Evolutionary conservation across 2,888 invertebrate genomes (phyloP).

Genomic region (Nebria salina): DNA sequence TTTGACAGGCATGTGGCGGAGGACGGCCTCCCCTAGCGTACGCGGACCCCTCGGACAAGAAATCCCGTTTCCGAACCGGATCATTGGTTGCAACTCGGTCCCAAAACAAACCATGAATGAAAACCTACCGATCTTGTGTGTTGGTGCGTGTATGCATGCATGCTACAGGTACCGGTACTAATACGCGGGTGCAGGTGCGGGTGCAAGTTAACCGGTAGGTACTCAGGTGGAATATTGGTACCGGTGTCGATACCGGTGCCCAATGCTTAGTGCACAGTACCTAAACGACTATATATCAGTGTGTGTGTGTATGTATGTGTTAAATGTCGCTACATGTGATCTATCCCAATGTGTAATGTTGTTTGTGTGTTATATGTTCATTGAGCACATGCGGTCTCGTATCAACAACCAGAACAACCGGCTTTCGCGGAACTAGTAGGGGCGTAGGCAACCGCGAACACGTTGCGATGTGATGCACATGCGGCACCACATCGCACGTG

Average conservation of each 20-base stretch:
- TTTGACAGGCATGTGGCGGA: slow-evolving; percentile 58
- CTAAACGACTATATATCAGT: slow-evolving; percentile 15
- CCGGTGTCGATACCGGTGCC: background rate
- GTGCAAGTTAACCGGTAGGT: background rate
- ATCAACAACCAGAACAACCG: slow-evolving; percentile 41
- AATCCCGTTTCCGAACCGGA: slow-evolving; percentile 40
- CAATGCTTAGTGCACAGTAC: background rate
- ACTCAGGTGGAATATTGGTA: background rate
- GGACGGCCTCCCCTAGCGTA: slow-evolving; percentile 48
- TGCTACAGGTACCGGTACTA: slow-evolving; percentile 17
- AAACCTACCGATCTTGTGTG: slow-evolving; percentile 28
- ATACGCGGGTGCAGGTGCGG: slow-evolving; percentile 11
- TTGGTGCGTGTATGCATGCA: slow-evolving; percentile 1
- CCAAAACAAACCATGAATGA: slow-evolving; percentile 45
- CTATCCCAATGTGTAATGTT: slow-evolving; percentile 8
- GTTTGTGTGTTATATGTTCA: slow-evolving; percentile 38
- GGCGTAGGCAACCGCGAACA: slow-evolving; percentile 53
- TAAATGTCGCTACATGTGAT: background rate
- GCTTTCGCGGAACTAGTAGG: slow-evolving; percentile 58
- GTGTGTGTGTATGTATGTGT: background rate
- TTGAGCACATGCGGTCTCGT: slow-evolving; percentile 41
- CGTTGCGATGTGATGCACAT: slow-evolving; percentile 21
- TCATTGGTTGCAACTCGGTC: slow-evolving; percentile 28
- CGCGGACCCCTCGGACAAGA: slow-evolving; percentile 46
- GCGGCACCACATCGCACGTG: slow-evolving; percentile 9